Conservation (phyloP, 2,113 vertebrate species). For the Hystrix brachyura region DNA sequence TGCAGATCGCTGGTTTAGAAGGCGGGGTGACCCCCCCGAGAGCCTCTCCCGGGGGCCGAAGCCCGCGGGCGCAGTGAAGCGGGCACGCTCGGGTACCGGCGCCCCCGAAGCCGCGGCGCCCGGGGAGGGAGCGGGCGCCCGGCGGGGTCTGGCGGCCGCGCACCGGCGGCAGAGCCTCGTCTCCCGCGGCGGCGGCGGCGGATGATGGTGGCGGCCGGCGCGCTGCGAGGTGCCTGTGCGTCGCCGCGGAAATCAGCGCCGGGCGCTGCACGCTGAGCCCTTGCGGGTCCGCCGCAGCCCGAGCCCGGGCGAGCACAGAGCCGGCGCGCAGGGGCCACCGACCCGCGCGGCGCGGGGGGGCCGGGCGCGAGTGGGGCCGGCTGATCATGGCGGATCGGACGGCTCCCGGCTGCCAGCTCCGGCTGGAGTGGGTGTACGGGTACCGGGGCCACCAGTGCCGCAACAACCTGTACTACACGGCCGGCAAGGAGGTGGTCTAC, state of each 20-base stretch:
- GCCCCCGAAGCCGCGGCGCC: slow-evolving; percentile 58
- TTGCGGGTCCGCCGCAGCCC: slow-evolving; percentile 76
- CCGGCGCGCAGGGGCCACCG: slow-evolving; percentile 24
- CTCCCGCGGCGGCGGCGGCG: slow-evolving; percentile 70
- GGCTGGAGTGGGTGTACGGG: slow-evolving; percentile 98
- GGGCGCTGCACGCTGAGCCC: slow-evolving; percentile 82
- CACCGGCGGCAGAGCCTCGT: slow-evolving; percentile 78
- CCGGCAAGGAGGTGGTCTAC: slow-evolving; percentile 97
- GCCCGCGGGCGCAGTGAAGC: slow-evolving; percentile 77
- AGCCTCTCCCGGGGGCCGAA: slow-evolving; percentile 41
- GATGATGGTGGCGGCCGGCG: slow-evolving; percentile 87
- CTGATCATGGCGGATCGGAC: slow-evolving; percentile 96
- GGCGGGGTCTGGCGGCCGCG: slow-evolving; percentile 76
- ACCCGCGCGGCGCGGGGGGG: slow-evolving; percentile 61
- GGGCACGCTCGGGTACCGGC: slow-evolving; percentile 71
- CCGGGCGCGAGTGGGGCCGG: slow-evolving; percentile 79
- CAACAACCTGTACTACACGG: slow-evolving; percentile 99
- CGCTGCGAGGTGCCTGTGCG: slow-evolving; percentile 76
- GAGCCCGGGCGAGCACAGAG: slow-evolving; percentile 65
- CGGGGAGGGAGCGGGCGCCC: slow-evolving; percentile 50
- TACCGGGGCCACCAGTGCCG: slow-evolving; percentile 99
- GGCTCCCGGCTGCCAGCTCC: slow-evolving; percentile 95
- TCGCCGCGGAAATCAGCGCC: slow-evolving; percentile 66
- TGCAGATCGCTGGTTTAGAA: slow-evolving; percentile 62
- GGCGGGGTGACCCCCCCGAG: slow-evolving; percentile 56